phyloP scores from a whole-genome alignment of 2,888 invertebrate genomes.

The Perizoma affinitatum region DNA sequence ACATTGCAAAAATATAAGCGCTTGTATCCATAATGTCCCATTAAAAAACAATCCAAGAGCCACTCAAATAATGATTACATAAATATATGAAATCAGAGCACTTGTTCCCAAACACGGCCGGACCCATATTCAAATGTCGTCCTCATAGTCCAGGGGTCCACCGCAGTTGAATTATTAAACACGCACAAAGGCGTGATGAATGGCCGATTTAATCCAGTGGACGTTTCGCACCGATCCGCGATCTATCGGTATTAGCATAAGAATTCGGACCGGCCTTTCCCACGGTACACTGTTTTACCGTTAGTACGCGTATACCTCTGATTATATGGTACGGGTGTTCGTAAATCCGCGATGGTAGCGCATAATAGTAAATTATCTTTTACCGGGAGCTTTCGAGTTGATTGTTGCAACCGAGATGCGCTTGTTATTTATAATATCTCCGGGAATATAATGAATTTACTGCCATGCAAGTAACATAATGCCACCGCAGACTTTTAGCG shows the following conservation, averaged over 20 bases:
- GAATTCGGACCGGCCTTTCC: conserved; percentile 65
- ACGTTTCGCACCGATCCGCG: conserved; percentile 68
- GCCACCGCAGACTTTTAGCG: conserved; percentile 2
- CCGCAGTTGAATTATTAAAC: conserved; percentile 70
- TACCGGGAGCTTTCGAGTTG: conserved; percentile 33
- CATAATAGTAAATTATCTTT: conserved; percentile 47
- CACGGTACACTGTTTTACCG: conserved; percentile 59
- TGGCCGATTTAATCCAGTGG: conserved; percentile 40
- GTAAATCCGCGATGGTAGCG: conserved; percentile 35
- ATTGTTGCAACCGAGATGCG: conserved; percentile 37
- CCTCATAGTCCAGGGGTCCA: conserved; percentile 35
- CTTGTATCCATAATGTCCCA: neutral
- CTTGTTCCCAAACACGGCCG: conserved; percentile 21
- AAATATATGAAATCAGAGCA: conserved; percentile 22
- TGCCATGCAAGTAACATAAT: conserved; percentile 8
- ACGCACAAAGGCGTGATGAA: conserved; percentile 62
- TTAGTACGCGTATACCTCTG: conserved; percentile 44
- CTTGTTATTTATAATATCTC: conserved; percentile 29
- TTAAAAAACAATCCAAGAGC: conserved; percentile 6
- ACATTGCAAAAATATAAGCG: too few species aligned
- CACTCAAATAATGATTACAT: conserved; percentile 14
- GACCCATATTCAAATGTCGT: conserved; percentile 38
- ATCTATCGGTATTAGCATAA: conserved; percentile 74
- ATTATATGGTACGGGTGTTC: conserved; percentile 35
- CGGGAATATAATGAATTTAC: conserved; percentile 18